These are phyloP conservation scores for Hypselothyrea guttata DNA, from an alignment of 2,888 invertebrate genomes.

Conservation along the genomic window DNA sequence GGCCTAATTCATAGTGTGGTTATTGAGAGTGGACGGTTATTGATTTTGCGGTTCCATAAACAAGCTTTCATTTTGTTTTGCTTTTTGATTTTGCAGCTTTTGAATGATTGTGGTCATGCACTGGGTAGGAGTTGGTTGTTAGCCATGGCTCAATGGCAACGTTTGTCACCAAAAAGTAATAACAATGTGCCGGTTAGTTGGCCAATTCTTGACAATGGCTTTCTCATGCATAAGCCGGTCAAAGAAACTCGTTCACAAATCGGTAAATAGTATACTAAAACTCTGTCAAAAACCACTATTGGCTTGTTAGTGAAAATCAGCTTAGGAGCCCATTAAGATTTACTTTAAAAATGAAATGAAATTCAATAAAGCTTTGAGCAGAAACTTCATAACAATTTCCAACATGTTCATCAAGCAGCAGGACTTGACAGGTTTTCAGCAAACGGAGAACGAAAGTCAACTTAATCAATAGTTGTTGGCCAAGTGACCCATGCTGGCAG, in stretches of 20 bases:
- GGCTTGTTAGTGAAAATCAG: too few species aligned
- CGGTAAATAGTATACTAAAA: constrained; percentile 20
- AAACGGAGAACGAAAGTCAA: constrained; percentile 42
- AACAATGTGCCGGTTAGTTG: constrained; percentile 72
- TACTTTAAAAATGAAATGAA: too few species aligned
- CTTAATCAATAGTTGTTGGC: constrained; percentile 16
- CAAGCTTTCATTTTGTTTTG: constrained; percentile 68
- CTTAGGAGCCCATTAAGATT: too few species aligned
- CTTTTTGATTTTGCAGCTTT: constrained; percentile 47
- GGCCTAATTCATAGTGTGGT: constrained; percentile 4
- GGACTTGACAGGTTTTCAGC: not conserved
- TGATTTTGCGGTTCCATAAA: constrained; percentile 70
- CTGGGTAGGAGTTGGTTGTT: constrained; percentile 42
- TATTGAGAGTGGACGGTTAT: constrained; percentile 59
- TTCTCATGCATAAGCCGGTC: constrained; percentile 62
- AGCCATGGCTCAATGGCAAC: constrained; percentile 66
- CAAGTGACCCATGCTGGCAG: constrained; percentile 3
- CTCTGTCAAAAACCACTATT: too few species aligned
- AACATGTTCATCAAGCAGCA: too few species aligned
- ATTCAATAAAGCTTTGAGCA: not conserved
- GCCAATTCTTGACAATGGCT: constrained; percentile 63
- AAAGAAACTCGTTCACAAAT: constrained; percentile 54
- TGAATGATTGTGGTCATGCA: constrained; percentile 46
- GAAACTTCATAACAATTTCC: too few species aligned
- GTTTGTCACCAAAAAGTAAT: constrained; percentile 73